Evolutionary conservation across 2,113 vertebrate species (phyloP).

Genomic region (Aphyosemion australe): DNA sequence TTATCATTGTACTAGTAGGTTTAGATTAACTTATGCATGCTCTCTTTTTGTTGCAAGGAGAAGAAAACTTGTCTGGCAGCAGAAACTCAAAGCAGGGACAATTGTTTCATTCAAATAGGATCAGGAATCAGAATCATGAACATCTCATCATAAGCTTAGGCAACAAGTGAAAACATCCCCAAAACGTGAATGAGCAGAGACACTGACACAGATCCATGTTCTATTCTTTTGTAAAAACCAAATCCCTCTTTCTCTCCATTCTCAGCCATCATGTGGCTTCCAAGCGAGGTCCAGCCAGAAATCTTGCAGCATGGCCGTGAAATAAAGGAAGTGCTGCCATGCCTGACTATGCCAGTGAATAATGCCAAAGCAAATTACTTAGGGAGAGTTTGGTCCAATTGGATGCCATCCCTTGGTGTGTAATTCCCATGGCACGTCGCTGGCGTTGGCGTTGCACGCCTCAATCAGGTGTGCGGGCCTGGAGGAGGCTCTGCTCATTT

Average conservation of each 20-base stretch:
- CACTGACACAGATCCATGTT: slow-evolving; percentile 65
- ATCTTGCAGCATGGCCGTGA: slow-evolving; percentile 68
- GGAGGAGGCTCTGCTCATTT: slow-evolving; percentile 75
- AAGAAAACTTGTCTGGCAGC: slow-evolving; percentile 73
- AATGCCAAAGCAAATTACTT: slow-evolving; percentile 80
- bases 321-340: slow-evolving; percentile 73
- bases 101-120: slow-evolving; percentile 71
- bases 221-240: slow-evolving; percentile 70
- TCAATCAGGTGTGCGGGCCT: slow-evolving; percentile 80
- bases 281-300: slow-evolving; percentile 77
- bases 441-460: slow-evolving; percentile 77
- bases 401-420: slow-evolving; percentile 79
- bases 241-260: slow-evolving; percentile 68
- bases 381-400: slow-evolving; percentile 81
- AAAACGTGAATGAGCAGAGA: slow-evolving; percentile 69
- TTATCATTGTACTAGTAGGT: slow-evolving; percentile 60
- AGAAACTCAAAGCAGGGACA: slow-evolving; percentile 38
- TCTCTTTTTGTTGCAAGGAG: slow-evolving; percentile 64
- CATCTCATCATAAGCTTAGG: slow-evolving; percentile 67
- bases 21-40: slow-evolving; percentile 53
- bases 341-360: slow-evolving; percentile 75
- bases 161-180: slow-evolving; percentile 69
- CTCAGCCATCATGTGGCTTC: slow-evolving; percentile 69
- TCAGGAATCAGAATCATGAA: slow-evolving; percentile 66
- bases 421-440: slow-evolving; percentile 75